phyloP scores from a whole-genome alignment of 1,140 invertebrate species.

The Melipona quadrifasciata region DNA sequence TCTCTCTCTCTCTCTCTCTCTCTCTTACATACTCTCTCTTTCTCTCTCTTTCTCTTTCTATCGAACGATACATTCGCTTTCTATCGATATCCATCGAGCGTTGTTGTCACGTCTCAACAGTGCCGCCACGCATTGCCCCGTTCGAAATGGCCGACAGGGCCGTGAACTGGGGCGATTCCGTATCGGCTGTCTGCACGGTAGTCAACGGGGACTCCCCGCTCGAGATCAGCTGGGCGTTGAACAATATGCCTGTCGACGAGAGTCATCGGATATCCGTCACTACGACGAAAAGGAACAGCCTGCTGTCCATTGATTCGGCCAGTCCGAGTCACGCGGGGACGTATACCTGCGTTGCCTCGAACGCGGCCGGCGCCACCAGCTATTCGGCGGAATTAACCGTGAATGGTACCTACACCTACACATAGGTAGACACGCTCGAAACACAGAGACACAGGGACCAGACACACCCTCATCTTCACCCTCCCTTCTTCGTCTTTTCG shows the following conservation, averaged over 20 bases:
- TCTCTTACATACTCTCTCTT: too few relatives aligned
- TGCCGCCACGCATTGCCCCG: constrained; percentile 80
- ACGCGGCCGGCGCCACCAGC: constrained; percentile 88
- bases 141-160: constrained; percentile 82
- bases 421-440: neutral
- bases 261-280: constrained; percentile 72
- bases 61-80: neutral
- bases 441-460: constrained; percentile 7
- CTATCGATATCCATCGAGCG: constrained; percentile 15
- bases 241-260: constrained; percentile 69
- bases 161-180: constrained; percentile 82
- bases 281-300: constrained; percentile 82
- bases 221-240: constrained; percentile 85
- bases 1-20: too few relatives aligned
- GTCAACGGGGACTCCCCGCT: constrained; percentile 86
- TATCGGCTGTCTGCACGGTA: constrained; percentile 83
- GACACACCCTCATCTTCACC: neutral
- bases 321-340: constrained; percentile 85
- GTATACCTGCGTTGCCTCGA: constrained; percentile 88
- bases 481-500: neutral
- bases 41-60: too few relatives aligned
- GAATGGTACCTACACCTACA: constrained; percentile 83
- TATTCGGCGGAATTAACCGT: constrained; percentile 87
- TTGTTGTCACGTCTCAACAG: constrained; percentile 68
- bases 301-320: constrained; percentile 83